Evolutionary conservation across 2,888 invertebrate genomes (phyloP), one percentile per base, ranked within the genome.

Genomic region (Archips crataeganus): DNA sequence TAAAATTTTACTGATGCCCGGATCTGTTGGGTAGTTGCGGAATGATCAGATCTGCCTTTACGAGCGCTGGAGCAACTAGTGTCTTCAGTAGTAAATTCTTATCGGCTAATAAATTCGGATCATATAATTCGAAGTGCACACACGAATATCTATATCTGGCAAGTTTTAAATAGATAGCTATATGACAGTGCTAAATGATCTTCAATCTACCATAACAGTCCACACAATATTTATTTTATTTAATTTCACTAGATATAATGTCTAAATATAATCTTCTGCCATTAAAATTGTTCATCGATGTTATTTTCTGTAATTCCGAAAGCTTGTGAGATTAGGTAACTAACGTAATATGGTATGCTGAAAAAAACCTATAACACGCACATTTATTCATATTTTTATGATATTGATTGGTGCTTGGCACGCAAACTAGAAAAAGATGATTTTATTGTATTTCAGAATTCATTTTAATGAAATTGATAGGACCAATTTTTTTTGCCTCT

Each of bases 1-100:
- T 89, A 90, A 90, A 89, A 85, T 89, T 90, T 89, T 87, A 88
- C 85, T 83, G 81, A 79, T 80, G 77, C 51, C 79, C 80, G 75
- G 78, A 81, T 64, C 45, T 47, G 15, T 36, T 63, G 54, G 39
- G 59, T 34, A 32, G 45, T 45, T 11, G 39, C 39, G 42, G 45
- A 47, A 61, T 69, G 61, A 60, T 69, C 60, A 49, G 61, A 59
- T 66, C 34, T 23, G 34, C 5, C 13, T 67, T 67, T 67, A 67
- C 67, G 67, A 67, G 8, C 42, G 47, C 47, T 15, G 15, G 51
- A 66, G 67, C 67, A 67, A 67, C 67, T 59, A 67, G 67, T 67
- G 67, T 54, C 57, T 67, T 32, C 1, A 54, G n/a, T 10, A 66
- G 67, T 67, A 59, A 67, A 67, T 47, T 49, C 49, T 64, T 64